These are phyloP conservation scores for Drosophila nasuta DNA, from an alignment of 1,140 invertebrate genomes.

Conservation along the genomic window DNA sequence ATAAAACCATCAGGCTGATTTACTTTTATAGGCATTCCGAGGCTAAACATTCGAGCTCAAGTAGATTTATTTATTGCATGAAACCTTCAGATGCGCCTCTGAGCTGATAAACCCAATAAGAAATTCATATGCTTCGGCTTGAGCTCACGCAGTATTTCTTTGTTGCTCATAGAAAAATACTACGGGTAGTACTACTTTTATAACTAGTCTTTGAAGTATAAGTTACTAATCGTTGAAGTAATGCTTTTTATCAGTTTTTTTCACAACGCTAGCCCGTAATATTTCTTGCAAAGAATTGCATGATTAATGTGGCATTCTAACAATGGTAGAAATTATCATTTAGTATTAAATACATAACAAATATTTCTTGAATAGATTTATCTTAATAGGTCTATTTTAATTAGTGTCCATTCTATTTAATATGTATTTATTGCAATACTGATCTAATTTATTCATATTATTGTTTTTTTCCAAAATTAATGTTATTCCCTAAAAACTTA, in stretches of 20 bases:
- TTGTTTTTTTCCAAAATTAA: no score
- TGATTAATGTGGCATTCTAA: no score
- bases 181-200: no score
- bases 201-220: neutral
- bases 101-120: constrained; percentile 5
- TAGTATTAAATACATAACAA: no score
- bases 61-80: constrained; percentile 51
- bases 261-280: neutral
- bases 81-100: neutral
- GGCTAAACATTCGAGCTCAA: constrained; percentile 44
- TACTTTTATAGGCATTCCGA: constrained; percentile 72
- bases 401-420: no score
- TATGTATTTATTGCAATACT: no score
- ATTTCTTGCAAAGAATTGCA: no score
- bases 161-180: neutral
- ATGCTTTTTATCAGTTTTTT: neutral
- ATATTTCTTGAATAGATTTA: no score
- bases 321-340: no score
- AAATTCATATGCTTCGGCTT: neutral
- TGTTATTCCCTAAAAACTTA: no score
- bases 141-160: neutral
- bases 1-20: constrained; percentile 58
- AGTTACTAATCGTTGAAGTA: neutral
- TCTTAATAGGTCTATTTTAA: no score
- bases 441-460: no score